Evolutionary conservation across 2,797 vertebrate species (phyloP).

Genomic region (Acridotheres tristis): DNA sequence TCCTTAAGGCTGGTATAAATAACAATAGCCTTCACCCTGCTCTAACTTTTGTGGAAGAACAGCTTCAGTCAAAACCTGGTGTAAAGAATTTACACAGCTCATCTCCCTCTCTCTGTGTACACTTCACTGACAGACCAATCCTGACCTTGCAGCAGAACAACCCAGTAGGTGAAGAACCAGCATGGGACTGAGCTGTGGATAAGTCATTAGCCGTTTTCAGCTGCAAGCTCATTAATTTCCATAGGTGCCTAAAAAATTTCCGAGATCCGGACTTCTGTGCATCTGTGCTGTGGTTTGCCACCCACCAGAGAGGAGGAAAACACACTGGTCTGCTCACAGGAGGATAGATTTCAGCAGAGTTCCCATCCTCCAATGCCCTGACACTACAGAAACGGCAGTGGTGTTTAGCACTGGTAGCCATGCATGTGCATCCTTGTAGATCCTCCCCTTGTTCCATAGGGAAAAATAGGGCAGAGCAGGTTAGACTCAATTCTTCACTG

Average conservation of each 20-base stretch:
- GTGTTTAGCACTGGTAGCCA: not conserved
- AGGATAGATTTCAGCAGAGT: not conserved
- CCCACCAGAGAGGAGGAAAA: not conserved
- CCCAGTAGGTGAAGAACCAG: not conserved
- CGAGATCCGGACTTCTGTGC: not conserved
- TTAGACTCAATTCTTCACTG: not conserved
- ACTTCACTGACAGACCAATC: not conserved
- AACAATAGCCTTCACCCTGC: not conserved
- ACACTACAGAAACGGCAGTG: rapidly evolving
- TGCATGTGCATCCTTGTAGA: not conserved
- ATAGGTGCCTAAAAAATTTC: not conserved
- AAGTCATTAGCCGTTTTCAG: not conserved
- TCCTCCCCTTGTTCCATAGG: not conserved
- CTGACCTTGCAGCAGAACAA: slow-evolving; percentile 9
- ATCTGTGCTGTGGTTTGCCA: not conserved
- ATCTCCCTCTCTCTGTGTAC: not conserved
- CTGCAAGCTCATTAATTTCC: slow-evolving; percentile 1
- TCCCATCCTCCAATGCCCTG: not conserved
- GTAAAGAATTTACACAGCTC: not conserved
- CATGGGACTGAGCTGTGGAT: not conserved
- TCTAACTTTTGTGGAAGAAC: not conserved
- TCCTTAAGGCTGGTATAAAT: not conserved
- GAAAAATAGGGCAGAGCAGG: not conserved
- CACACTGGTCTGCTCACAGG: not conserved
- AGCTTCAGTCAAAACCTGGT: not conserved